A percentile compares a stretch with the other conserved stretches of the same genome.
phyloP scores from a whole-genome alignment of 2,113 vertebrate genomes.

The Phrynosoma blainvillii region DNA sequence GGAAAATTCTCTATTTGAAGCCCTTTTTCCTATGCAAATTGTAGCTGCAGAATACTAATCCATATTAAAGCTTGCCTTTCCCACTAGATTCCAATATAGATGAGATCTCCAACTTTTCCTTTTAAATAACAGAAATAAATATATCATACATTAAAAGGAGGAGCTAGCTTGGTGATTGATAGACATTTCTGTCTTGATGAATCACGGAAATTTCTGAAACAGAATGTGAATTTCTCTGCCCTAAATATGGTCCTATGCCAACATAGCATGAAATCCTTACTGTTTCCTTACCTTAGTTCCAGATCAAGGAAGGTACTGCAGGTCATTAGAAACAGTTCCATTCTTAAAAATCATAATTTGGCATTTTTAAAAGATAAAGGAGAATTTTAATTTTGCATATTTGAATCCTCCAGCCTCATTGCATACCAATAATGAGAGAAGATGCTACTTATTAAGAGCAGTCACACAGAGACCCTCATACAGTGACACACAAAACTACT shows the following conservation, averaged over 20 bases:
- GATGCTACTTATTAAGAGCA: too few species aligned
- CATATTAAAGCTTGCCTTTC: neutral
- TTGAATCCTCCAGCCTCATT: neutral
- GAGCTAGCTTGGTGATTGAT: neutral
- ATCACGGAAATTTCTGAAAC: neutral
- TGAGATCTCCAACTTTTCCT: neutral
- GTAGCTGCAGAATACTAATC: neutral
- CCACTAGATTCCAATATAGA: neutral
- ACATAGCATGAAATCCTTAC: neutral
- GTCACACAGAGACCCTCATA: too few species aligned
- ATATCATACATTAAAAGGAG: neutral
- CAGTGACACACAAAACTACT: too few species aligned
- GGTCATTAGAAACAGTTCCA: neutral
- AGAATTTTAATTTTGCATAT: neutral
- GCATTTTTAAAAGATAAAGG: neutral
- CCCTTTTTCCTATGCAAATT: neutral
- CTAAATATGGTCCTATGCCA: too few species aligned
- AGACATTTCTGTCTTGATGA: too few species aligned
- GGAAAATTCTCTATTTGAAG: neutral
- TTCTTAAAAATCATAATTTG: neutral
- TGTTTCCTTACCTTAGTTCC: neutral
- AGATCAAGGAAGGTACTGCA: neutral
- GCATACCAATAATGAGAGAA: too few species aligned
- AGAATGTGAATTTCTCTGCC: neutral
- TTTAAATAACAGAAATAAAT: neutral